Evolutionary conservation across 2,888 invertebrate genomes (phyloP), one percentile per base, ranked within the genome.

Genomic region (Resseliella maxima): DNA sequence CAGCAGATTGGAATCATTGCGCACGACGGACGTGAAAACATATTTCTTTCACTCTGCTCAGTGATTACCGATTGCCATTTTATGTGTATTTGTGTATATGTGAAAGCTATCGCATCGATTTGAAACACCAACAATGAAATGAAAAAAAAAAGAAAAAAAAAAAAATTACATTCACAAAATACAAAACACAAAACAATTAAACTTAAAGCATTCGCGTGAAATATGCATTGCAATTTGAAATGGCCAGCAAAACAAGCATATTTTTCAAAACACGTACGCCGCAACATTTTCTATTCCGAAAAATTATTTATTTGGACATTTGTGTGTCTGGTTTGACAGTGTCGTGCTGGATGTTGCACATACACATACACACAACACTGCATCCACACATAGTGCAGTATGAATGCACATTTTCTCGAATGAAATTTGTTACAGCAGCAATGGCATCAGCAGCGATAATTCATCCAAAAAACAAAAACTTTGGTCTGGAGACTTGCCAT

Each of bases 211-310:
- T 72, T 72, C 72, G 72, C 35, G 35, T 72, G 72, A 72, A 31
- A 72, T 35, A 72, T 72, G 72, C 72, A 72, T 21, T 27, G 18
- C 72, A 72, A 72, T 18, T 35, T 10, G 35, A 72, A 72, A 27
- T 31, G 10, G 72, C 72, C 72, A 72, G 18, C 31, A 5, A 72
- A 72, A 72, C 31, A 31, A 72, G 31, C 72, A 72, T 72, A 72
- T 72, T 27, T 59, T 72, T 72, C 72, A 27, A n/a, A 72, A 72
- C 72, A 72, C 31, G 72, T 72, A 72, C 72, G 72, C 72, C 72
- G 18, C 72, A 72, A 72, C 5, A 72, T 72, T 50, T 27, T 72
- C 72, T 72, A 72, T 31, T 59, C n/a, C 46, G 18, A 18, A 72
- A 31, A 72, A 31, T 72, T 72, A 72, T 72, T 72, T 72, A 72